Evolutionary conservation across 2,797 vertebrate genomes (phyloP).

Genomic region (Sciurus carolinensis): DNA sequence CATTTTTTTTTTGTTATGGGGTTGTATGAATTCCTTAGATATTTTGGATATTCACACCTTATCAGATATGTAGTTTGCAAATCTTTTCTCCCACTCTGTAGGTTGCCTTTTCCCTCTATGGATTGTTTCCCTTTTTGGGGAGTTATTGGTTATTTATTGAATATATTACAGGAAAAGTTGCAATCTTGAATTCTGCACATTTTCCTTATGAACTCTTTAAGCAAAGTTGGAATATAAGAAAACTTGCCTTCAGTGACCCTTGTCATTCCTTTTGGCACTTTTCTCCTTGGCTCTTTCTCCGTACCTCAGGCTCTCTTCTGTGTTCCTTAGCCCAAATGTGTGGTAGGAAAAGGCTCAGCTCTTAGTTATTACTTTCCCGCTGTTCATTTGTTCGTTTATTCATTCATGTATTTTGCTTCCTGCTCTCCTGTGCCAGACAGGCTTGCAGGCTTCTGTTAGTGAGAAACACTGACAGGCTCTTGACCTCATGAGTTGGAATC

Average conservation of each 20-base stretch:
- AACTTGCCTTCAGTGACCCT: background rate
- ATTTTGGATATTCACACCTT: background rate
- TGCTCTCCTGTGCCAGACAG: background rate
- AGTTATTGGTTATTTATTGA: background rate
- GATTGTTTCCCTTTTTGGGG: background rate
- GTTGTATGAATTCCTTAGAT: background rate
- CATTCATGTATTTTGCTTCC: background rate
- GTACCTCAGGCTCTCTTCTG: background rate
- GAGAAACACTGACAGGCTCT: background rate
- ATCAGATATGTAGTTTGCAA: background rate
- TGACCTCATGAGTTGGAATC: background rate
- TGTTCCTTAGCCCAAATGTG: background rate
- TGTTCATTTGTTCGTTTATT: background rate
- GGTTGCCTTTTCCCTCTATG: background rate
- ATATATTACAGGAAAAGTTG: constrained; percentile 20
- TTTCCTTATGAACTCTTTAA: constrained; percentile 26
- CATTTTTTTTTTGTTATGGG: background rate
- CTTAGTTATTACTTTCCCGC: background rate
- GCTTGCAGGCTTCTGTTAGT: background rate
- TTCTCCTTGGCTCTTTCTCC: background rate
- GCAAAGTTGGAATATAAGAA: constrained; percentile 6
- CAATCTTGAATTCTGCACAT: background rate
- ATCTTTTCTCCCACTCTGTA: background rate
- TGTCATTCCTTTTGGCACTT: background rate
- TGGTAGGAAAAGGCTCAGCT: background rate